Evolutionary conservation across 2,888 invertebrate genomes (phyloP), one percentile per base, ranked within the genome.

Genomic region (Drosophila pegasa): DNA sequence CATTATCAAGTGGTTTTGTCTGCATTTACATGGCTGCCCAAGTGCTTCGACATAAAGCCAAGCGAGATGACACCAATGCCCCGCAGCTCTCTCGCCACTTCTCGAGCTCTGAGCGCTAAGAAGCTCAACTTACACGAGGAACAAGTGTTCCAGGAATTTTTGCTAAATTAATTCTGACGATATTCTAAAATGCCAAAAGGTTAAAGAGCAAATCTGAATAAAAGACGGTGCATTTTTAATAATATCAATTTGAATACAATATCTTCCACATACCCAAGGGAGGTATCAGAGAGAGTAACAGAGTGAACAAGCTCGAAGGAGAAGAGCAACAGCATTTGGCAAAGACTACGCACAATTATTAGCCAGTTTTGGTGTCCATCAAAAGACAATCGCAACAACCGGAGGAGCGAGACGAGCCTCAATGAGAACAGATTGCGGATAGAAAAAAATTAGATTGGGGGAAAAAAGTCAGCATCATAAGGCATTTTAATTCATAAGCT

Each of bases 401-500:
- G 20, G 18, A 64, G 14, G 7, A 5, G 25, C 25, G 18, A 16
- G 45, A 35, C n/a, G 18, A 8, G 12, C 27, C 27, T 14, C 18
- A 12, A 40, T n/a, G 18, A 31, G 45, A 58, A 56, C 55, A 68
- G 72, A 68, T 64, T 75, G 75, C 56, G 10, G 10, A 18, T 55
- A 25, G 8, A 37, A n/a, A 38, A 40, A 22, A 38, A 55, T 12
- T 45, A 56, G 48, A 45, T 48, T 48, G 43, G 29, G 41, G 18
- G 43, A 52, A 76, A 59, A 61, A 71, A 80, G 83, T 82, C 75
- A 76, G 71, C 77, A 77, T 84, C 85, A 88, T 85, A 79, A 83
- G 89, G 78, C 87, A 90, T 90, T 90, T 84, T 86, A 89, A 89
- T 90, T 89, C 90, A 89, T 90, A 89, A 89, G 88, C 90, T 84